phyloP scores from a whole-genome alignment of 2,113 vertebrate genomes.

The Lipotes vexillifer region DNA sequence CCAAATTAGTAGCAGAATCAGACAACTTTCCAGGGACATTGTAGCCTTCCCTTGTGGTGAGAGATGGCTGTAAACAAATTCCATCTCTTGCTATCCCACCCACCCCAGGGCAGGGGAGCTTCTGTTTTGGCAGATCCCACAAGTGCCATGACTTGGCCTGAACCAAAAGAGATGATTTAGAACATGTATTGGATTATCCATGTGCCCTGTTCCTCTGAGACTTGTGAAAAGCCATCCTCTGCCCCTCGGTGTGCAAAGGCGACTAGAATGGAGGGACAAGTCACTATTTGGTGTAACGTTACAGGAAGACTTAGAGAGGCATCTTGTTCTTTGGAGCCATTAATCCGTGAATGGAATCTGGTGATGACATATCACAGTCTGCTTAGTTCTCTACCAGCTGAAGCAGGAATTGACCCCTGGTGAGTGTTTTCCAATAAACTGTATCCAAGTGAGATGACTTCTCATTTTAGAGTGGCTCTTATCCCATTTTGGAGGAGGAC shows the following conservation, averaged over 20 bases:
- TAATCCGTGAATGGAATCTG: slow-evolving; percentile 75
- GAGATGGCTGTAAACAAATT: slow-evolving; percentile 77
- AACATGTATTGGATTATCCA: slow-evolving; percentile 56
- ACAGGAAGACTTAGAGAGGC: slow-evolving; percentile 78
- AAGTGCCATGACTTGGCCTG: slow-evolving; percentile 76
- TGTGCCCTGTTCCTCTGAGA: slow-evolving; percentile 67
- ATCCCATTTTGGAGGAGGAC: slow-evolving; percentile 39
- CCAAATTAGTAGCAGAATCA: slow-evolving; percentile 75
- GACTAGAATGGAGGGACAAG: slow-evolving; percentile 65
- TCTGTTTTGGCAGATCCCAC: slow-evolving; percentile 78
- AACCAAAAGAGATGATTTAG: slow-evolving; percentile 68
- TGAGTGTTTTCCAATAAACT: slow-evolving; percentile 70
- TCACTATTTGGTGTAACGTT: slow-evolving; percentile 74
- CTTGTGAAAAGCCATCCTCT: slow-evolving; percentile 67
- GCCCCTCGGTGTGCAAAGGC: slow-evolving; percentile 55
- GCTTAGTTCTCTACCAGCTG: slow-evolving; percentile 54
- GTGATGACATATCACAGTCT: slow-evolving; percentile 77
- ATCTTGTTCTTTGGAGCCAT: slow-evolving; percentile 71
- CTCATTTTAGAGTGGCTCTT: slow-evolving; percentile 65
- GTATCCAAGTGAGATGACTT: slow-evolving; percentile 68
- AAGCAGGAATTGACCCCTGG: slow-evolving; percentile 53
- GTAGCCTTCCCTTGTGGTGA: slow-evolving; percentile 70
- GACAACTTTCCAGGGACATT: slow-evolving; percentile 80
- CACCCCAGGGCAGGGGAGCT: slow-evolving; percentile 53
- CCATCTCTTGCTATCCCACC: not conserved